Conservation (phyloP, 2,888 invertebrate genomes). For the Heteromyza rotundicornis region DNA sequence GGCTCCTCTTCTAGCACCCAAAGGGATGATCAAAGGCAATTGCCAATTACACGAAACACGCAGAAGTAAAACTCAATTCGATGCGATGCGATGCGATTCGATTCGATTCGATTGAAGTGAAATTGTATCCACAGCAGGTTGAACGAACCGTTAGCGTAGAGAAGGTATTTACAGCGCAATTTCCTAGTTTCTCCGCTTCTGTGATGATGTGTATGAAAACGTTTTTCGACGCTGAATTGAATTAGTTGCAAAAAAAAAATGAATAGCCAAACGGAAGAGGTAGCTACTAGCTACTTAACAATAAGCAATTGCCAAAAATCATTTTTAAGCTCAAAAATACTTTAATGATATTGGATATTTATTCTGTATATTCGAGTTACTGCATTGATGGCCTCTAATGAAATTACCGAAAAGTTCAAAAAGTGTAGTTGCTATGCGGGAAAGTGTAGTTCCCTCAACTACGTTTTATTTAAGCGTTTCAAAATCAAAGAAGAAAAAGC, state of each 20-base stretch:
- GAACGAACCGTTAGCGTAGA: too few relatives aligned
- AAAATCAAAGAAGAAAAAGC: too few relatives aligned
- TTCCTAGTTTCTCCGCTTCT: not conserved
- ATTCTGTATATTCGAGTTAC: not conserved
- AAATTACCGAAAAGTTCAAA: too few relatives aligned
- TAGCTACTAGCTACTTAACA: not conserved
- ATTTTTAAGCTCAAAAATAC: not conserved
- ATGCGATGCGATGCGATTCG: not conserved
- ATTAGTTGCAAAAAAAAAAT: not conserved
- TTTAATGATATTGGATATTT: not conserved
- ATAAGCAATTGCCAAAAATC: not conserved
- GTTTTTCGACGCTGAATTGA: not conserved
- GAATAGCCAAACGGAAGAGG: not conserved
- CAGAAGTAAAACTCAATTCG: conserved; percentile 24
- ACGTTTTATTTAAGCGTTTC: too few relatives aligned
- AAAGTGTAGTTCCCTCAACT: too few relatives aligned
- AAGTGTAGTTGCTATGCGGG: too few relatives aligned
- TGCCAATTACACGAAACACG: conserved; percentile 51
- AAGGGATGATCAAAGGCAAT: conserved; percentile 46
- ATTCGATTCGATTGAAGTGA: not conserved
- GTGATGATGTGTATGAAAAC: not conserved
- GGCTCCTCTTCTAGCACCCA: not conserved
- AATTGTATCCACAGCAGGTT: too few relatives aligned
- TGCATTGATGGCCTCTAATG: too few relatives aligned
- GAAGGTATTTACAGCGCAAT: too few relatives aligned